Conservation (phyloP, 2,113 vertebrate genomes). For the Nesogale talazaci region DNA sequence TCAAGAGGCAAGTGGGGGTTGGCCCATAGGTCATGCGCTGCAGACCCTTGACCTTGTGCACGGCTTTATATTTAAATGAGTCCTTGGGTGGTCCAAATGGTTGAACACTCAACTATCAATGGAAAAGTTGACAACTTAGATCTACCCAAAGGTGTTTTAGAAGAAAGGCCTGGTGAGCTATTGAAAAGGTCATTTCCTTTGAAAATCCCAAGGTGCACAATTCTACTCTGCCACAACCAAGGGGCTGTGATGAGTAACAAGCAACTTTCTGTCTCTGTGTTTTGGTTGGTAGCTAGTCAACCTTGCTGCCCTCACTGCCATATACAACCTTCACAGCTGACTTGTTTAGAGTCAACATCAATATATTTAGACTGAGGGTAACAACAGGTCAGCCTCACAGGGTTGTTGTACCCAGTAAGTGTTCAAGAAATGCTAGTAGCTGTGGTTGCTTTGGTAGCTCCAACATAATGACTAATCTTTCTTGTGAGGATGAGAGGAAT, state of each 20-base stretch:
- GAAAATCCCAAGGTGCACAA: no score
- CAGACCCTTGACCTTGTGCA: not conserved
- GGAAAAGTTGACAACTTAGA: not conserved
- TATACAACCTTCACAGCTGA: not conserved
- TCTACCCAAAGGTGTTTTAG: not conserved
- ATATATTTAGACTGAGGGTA: not conserved
- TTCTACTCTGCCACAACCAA: no score
- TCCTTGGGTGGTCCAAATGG: not conserved
- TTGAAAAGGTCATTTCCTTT: no score
- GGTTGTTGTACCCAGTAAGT: not conserved
- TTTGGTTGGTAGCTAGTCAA: not conserved
- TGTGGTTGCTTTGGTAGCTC: not conserved
- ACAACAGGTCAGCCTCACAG: not conserved
- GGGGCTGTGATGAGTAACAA: not conserved
- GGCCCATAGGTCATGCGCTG: not conserved
- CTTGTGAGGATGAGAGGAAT: not conserved
- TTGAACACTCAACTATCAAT: not conserved
- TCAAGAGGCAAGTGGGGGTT: not conserved
- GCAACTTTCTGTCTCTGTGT: not conserved
- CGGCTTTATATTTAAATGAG: not conserved
- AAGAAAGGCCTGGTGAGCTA: not conserved
- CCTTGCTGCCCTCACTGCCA: not conserved
- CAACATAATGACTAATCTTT: not conserved
- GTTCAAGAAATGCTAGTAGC: not conserved
- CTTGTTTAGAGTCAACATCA: not conserved